These are phyloP conservation scores for Caenorhabditis sulstoni DNA, from an alignment of 2,888 invertebrate species.

Conservation along the genomic window DNA sequence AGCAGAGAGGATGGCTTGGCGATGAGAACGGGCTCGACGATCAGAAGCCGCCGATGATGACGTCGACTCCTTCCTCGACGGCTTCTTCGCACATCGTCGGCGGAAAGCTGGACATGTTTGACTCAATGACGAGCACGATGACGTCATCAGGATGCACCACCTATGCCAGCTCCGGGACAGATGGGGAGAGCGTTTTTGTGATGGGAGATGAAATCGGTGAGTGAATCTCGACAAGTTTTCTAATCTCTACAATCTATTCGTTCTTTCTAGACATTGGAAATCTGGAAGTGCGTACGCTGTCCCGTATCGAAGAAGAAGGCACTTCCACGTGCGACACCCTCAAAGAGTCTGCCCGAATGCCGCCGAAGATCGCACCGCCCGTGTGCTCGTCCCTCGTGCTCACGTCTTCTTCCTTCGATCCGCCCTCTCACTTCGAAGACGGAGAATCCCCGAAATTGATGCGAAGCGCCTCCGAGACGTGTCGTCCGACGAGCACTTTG, in stretches of 20 bases:
- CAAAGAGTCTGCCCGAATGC: conserved; percentile 51
- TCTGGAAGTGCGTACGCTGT: conserved; percentile 67
- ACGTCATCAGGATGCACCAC: conserved; percentile 73
- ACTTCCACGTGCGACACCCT: conserved; percentile 38
- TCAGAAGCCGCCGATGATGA: conserved; percentile 20
- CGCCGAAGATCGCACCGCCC: conserved; percentile 56
- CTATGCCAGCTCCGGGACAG: conserved; percentile 70
- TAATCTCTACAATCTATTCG: not conserved
- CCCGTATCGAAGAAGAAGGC: conserved; percentile 66
- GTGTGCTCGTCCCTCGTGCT: conserved; percentile 46
- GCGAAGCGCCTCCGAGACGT: conserved; percentile 50
- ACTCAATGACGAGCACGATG: conserved; percentile 64
- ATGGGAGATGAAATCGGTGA: conserved; percentile 69
- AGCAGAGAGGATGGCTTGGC: conserved; percentile 54
- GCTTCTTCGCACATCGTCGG: conserved; percentile 50
- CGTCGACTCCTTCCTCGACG: conserved; percentile 29
- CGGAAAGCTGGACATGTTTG: conserved; percentile 37
- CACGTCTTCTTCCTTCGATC: conserved; percentile 18
- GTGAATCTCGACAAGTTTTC: not conserved
- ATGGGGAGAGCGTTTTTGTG: conserved; percentile 70
- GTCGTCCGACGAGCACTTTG: conserved; percentile 37
- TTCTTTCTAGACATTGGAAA: conserved; percentile 34
- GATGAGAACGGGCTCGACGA: conserved; percentile 33
- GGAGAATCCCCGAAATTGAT: conserved; percentile 33
- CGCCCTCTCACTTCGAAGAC: conserved; percentile 5